Conservation (phyloP, 2,113 vertebrate genomes). For the Pterophyllum scalare region DNA sequence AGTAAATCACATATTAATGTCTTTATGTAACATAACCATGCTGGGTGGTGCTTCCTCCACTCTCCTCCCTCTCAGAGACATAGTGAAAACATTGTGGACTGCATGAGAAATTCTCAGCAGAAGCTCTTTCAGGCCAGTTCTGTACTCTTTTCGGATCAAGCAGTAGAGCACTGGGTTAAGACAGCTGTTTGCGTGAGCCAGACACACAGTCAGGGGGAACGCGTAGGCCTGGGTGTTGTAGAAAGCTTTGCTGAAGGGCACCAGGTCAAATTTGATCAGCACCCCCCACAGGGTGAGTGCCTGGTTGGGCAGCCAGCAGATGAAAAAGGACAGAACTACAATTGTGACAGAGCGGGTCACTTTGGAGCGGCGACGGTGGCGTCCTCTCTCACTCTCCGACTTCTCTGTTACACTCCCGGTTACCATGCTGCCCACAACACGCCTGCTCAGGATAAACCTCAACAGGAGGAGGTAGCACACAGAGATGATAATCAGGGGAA, state of each 20-base stretch:
- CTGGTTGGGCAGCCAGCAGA: slow-evolving; percentile 87
- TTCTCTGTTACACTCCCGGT: slow-evolving; percentile 33
- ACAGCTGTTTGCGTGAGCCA: slow-evolving; percentile 85
- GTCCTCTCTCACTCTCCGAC: slow-evolving; percentile 71
- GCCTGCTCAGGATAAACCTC: slow-evolving; percentile 78
- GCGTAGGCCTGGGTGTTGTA: slow-evolving; percentile 84
- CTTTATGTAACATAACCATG: slow-evolving; percentile 68
- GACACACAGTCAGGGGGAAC: slow-evolving; percentile 83
- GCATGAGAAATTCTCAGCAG: slow-evolving; percentile 74
- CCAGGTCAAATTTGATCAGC: slow-evolving; percentile 83
- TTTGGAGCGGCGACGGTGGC: slow-evolving; percentile 76
- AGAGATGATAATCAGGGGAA: slow-evolving; percentile 80
- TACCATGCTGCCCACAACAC: slow-evolving; percentile 53
- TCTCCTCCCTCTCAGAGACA: slow-evolving; percentile 64
- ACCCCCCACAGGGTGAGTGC: slow-evolving; percentile 85
- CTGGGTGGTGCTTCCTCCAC: slow-evolving; percentile 68
- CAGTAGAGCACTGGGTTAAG: slow-evolving; percentile 87
- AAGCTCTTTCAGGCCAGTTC: slow-evolving; percentile 77
- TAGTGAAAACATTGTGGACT: slow-evolving; percentile 51
- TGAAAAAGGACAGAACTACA: slow-evolving; percentile 84
- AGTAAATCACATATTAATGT: slow-evolving; percentile 59
- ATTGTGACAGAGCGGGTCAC: slow-evolving; percentile 83
- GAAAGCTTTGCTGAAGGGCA: slow-evolving; percentile 84
- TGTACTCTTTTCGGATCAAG: slow-evolving; percentile 82
- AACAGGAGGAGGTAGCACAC: slow-evolving; percentile 84